Base-by-base conservation (phyloP, 2,888 invertebrate genomes). In the Ornithoptera priamus region DNA sequence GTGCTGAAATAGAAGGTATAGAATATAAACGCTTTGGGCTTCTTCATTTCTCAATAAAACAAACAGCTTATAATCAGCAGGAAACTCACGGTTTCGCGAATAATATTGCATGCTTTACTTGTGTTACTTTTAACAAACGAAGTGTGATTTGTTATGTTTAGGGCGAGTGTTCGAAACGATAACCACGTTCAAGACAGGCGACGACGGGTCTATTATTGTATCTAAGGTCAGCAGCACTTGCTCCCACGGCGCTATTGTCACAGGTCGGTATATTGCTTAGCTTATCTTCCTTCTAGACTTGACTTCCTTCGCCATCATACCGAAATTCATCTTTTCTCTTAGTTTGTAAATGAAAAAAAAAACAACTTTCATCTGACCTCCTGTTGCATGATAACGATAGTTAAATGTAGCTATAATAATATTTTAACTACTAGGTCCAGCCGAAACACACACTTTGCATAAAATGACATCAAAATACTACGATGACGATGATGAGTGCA, bases 381-480 rank as follows among this genome's bases (percentile, higher is more conserved):
- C 12, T 60, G 57, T 18, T 50, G 70, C 67, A 67, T 67, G 67
- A 76, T 72, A 74, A 68, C n/a, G 78, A 78, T 72, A 80, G 75
- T 79, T 77, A 78, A 80, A 82, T 84, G 80, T 85, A 82, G 84
- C 83, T 82, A 85, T 87, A 85, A 84, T 87, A 85, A 82, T 88
- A 88, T 92, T 91, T 91, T 88, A 90, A 92, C 85, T 91, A 89
- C 73, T 92, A 95, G 95, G 95, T 94, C 94, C 94, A 76, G 94
- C 94, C 75, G 95, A 95, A 93, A 93, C 93, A 78, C 95, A 93
- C 86, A 93, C 94, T 76, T 93, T 95, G 85, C 94, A 94, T 92
- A 94, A 94, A 93, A 94, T 94, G 93, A 94, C 93, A 66, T 92
- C 94, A 67, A 94, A 93, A 62, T 93, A 93, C 85, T 94, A 93